Evolutionary conservation across 2,888 invertebrate genomes (phyloP), one percentile per base, ranked within the genome.

Genomic region (Crepidodera aurea): DNA sequence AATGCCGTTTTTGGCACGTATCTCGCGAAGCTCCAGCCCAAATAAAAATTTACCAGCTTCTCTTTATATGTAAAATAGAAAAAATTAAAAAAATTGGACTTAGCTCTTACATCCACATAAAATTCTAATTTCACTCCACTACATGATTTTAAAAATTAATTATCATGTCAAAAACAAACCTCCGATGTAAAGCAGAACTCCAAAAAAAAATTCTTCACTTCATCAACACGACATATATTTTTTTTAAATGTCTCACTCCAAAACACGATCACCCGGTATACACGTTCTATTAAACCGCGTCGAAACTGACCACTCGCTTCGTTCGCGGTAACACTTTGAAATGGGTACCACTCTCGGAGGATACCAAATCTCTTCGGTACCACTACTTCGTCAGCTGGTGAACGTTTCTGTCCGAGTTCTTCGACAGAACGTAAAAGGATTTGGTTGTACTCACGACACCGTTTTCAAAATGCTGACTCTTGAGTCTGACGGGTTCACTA

Each of bases 381-480:
- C 32, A 48, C 48, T 39, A 37, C 48, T 48, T 48, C 37, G 56
- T 37, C 39, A 39, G 57, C 8, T 50, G 48, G 57, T 39, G 57
- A 57, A 48, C 27, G 57, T 57, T 27, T 39, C 48, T 4, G 16
- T 37, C 37, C 16, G 57, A 10, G 8, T 7, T 42, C 39, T 51
- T 13, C 13, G n/a, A 16, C 15, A 12, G 42, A 2, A 19, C 25
- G n/a, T 13, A 48, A 32, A 56, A 57, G 29, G 48, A 57, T 50
- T 48, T 29, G 25, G 44, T 55, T 42, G 22, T 56, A 57, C 57
- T 39, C 57, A 48, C 57, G 57, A 50, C 57, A 57, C 57, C 57
- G 48, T 57, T 57, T 57, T 15, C 48, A 39, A 48, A 55, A 55
- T 37, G 37, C 13, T 13, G 37, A 15, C 37, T 15, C 15, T 2